Base-by-base conservation (phyloP, 2,888 invertebrate species). In the Escarpia spicata region DNA sequence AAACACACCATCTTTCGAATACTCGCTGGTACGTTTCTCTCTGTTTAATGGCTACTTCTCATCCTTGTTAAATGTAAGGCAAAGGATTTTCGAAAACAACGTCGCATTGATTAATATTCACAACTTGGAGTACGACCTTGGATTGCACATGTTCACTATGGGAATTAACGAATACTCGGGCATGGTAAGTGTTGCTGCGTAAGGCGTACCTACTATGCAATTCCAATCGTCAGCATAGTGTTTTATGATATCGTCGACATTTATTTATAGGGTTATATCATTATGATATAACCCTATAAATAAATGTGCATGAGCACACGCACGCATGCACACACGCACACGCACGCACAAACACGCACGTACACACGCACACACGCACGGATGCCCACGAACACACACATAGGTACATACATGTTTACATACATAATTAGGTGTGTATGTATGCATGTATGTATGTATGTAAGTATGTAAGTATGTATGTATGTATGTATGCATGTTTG, bases 141-240 rank as follows among this genome's bases (percentile, higher is more conserved):
- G 94, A 37, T 31, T 75, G 15, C 92, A 93, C 91, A 92, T 93
- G 10, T 94, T 92, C 94, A 92, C 90, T n/a, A 92, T 94, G 90
- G 94, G 94, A 15, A 92, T 94, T 92, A 95, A 95, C 92, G 93
- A 95, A 45, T 94, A 94, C 91, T 93, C 94, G 26, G 95, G 94
- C 43, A 90, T 95, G 93, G 95, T 94, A 92, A 89, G 94, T 75
- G 75, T 4, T 75, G 75, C 19, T 75, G 26, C 26, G 75, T n/a
- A 26, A 4, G 75, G 75, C 26, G 19, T 26, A 26, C 19, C 3
- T 26, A 6, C 19, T 19, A 26, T 6, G 26, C n/a, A 26, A 75
- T 75, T 75, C 75, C 2, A 26, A 26, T 6, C 26, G 75, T n/a
- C 75, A 26, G 19, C n/a, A 75, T 3, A 19, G n/a, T 75, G 0